Percentiles rank a stretch among this genome's conserved stretches.
phyloP scores from a whole-genome alignment of 2,888 invertebrate species.

The Sclerodermus sp. region DNA sequence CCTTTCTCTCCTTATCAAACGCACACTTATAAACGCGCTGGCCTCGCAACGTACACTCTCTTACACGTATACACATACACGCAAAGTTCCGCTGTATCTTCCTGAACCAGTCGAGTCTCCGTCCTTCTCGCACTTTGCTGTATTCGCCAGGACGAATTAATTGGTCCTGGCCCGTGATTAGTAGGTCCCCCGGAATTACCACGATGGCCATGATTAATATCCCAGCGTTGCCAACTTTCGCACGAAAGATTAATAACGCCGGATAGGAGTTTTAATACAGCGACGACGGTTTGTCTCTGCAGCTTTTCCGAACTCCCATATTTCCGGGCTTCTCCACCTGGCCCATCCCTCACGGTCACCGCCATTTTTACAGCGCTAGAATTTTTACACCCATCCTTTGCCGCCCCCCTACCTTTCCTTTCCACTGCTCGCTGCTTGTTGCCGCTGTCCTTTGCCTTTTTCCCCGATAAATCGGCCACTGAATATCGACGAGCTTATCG shows the following conservation, averaged over 20 bases:
- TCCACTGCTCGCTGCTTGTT: too few species aligned
- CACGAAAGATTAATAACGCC: conserved; percentile 44
- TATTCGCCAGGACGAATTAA: conserved; percentile 34
- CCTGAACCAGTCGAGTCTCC: background rate
- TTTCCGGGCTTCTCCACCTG: conserved; percentile 11
- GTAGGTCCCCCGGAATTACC: conserved; percentile 42
- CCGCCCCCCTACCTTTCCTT: too few species aligned
- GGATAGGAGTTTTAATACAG: conserved; percentile 37
- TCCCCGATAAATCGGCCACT: too few species aligned
- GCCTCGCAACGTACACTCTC: too few species aligned
- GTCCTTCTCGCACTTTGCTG: background rate
- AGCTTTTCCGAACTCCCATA: conserved; percentile 14
- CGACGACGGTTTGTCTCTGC: conserved; percentile 26
- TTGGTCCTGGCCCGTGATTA: conserved; percentile 45
- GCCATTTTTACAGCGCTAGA: too few species aligned
- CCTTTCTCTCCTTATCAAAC: background rate
- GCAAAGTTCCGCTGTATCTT: background rate
- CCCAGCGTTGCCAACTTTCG: conserved; percentile 43
- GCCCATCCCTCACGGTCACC: too few species aligned
- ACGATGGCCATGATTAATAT: conserved; percentile 46
- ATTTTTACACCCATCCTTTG: too few species aligned
- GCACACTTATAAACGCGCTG: too few species aligned
- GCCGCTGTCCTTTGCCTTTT: too few species aligned
- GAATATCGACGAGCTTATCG: too few species aligned
- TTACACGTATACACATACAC: too few species aligned